A percentile compares a stretch with the other conserved stretches of the same genome.
Evolutionary conservation across 2,797 vertebrate genomes (phyloP).

Genomic region (Carcharodon carcharias): DNA sequence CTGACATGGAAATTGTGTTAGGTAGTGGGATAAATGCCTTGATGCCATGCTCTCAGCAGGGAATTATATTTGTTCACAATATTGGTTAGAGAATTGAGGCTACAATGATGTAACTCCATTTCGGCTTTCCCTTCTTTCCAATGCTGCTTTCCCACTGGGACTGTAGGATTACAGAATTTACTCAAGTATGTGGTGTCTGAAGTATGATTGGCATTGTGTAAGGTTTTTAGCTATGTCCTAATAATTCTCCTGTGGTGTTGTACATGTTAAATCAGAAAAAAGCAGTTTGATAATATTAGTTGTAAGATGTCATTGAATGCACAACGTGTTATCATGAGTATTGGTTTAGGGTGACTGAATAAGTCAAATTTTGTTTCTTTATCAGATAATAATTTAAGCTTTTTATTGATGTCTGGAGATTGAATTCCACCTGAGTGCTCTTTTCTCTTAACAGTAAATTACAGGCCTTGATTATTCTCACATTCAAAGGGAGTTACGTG

Average conservation of each 20-base stretch:
- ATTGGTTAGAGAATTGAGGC: neutral
- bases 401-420: neutral
- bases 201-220: neutral
- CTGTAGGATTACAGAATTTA: neutral
- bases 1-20: neutral
- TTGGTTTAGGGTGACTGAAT: neutral
- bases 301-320: neutral
- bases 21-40: neutral
- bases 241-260: neutral
- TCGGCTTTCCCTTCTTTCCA: too few species aligned
- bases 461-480: neutral
- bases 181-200: neutral
- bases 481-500: neutral
- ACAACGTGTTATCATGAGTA: neutral
- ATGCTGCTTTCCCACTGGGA: neutral
- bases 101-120: neutral
- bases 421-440: neutral
- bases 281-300: neutral
- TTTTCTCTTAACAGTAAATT: neutral
- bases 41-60: neutral
- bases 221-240: neutral
- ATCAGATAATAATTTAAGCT: neutral
- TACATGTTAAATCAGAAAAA: neutral
- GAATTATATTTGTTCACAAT: neutral
- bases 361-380: neutral